Evolutionary conservation across 2,888 invertebrate species (phyloP), one percentile per base, ranked within the genome.

Genomic region (Syrista parreyssii): DNA sequence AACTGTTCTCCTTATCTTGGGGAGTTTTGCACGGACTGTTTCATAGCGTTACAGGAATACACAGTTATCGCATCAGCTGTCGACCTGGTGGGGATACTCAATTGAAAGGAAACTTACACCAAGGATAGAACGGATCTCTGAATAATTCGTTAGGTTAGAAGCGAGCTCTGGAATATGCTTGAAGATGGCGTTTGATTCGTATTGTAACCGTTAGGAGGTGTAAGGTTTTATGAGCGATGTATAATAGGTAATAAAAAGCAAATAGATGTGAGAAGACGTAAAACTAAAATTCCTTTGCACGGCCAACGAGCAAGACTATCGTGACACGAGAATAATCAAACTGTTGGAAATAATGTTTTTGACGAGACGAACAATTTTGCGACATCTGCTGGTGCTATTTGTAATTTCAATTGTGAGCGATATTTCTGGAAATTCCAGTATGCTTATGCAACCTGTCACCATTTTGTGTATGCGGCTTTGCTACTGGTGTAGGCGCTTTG

Each of bases 21-120:
- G 23, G 55, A 55, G 55, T 55, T 55, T 55, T 2, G 55, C 55
- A 81, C 78, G 78, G 80, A 75, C 76, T 76, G 76, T 76, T 68
- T 23, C 55, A 72, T 74, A 76, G 72, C 76, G 72, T 71, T 76
- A 76, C 76, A 76, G 71, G 40, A 32, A 31, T 35, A 77, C 79
- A 78, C 79, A 79, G 81, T 85, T 85, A 85, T 85, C 85, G 80
- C 82, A 85, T 85, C 85, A 84, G 84, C 83, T 83, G 83, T 82
- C 80, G 80, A 80, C 35, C 73, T 72, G 75, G 36, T 75, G 82
- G 78, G 82, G 74, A 68, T 78, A 72, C 71, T 33, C 71, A 30
- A 71, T 31, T 71, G 74, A 78, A 75, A 75, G 78, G 73, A 78
- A 78, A 78, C 75, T 78, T 78, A 75, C 75, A 68, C 55, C 68